phyloP scores from a whole-genome alignment of 2,113 vertebrate genomes.

The Echinops telfairi region DNA sequence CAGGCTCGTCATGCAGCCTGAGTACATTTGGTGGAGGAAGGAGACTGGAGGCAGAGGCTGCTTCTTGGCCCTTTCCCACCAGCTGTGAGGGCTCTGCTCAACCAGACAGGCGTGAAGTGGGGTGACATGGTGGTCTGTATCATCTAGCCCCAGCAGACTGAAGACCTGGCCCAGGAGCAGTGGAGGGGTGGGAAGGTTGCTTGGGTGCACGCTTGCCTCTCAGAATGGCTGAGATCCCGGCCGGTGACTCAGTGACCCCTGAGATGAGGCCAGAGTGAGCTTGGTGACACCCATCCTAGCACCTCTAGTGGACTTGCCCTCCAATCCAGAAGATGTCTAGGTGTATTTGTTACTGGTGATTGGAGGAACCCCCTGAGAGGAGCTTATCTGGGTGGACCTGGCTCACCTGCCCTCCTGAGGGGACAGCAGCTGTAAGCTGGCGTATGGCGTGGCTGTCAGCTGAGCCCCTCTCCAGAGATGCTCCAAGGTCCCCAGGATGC shows the following conservation, averaged over 20 bases:
- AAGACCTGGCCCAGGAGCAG: neutral
- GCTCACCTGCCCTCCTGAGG: neutral
- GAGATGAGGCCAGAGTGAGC: no score
- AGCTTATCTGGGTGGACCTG: neutral
- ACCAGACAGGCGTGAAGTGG: no score
- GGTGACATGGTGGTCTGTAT: neutral
- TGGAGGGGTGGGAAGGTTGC: neutral
- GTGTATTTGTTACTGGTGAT: no score
- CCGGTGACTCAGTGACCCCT: no score
- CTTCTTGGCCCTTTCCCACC: no score
- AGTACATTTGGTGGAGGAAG: no score
- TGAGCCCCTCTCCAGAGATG: neutral
- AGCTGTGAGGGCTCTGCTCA: no score
- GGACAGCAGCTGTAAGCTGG: neutral
- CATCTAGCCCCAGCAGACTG: neutral
- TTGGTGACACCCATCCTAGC: no score
- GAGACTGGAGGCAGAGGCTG: neutral
- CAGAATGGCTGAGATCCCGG: no score
- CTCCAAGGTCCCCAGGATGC: neutral
- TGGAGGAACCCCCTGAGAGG: neutral
- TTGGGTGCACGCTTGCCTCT: neutral
- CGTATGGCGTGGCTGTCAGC: accelerated
- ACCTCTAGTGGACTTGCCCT: no score
- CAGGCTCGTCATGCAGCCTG: no score
- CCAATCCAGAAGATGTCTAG: no score